Percentiles rank a stretch among this genome's conserved stretches.
Evolutionary conservation across 1,140 invertebrate genomes (phyloP).

Genomic region (Drosophila kohkoa): DNA sequence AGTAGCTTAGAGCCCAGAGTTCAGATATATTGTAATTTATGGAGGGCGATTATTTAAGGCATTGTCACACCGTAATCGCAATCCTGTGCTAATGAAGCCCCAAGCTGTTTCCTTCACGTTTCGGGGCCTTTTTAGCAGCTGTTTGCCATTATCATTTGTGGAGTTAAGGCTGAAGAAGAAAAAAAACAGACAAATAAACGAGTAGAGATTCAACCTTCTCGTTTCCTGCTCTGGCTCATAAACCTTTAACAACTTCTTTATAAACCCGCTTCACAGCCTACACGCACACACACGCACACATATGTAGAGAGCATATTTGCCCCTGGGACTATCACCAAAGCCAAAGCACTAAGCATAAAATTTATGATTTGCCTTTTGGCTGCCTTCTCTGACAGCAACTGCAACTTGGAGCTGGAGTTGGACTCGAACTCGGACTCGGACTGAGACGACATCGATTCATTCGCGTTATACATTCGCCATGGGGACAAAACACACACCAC

Average conservation of each 20-base stretch:
- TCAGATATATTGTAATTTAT: conserved; percentile 30
- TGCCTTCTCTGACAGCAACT: conserved; percentile 45
- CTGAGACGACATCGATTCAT: conserved; percentile 51
- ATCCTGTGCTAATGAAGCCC: conserved; percentile 40
- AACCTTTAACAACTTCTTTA: conserved; percentile 68
- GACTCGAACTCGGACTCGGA: conserved; percentile 29
- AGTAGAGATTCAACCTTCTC: conserved; percentile 2
- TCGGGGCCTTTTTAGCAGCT: conserved; percentile 28
- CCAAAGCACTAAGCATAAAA: conserved; percentile 67
- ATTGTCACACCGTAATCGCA: conserved; percentile 37
- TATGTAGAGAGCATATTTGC: conserved; percentile 18
- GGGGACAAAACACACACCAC: conserved; percentile 24
- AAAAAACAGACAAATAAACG: not conserved
- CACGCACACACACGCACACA: conserved; percentile 21
- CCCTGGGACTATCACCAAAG: conserved; percentile 35
- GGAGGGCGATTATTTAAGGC: conserved; percentile 16
- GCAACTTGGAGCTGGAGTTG: not conserved
- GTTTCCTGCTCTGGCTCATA: conserved; percentile 48
- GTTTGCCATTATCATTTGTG: conserved; percentile 40
- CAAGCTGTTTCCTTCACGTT: not conserved
- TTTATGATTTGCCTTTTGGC: conserved; percentile 78
- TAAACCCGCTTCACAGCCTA: conserved; percentile 40
- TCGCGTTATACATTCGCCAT: conserved; percentile 50
- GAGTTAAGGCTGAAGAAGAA: conserved; percentile 1
- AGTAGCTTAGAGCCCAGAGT: not conserved